A percentile compares a stretch with the other conserved stretches of the same genome.
Evolutionary conservation across 2,797 vertebrate species (phyloP).

Genomic region (Nyctibius grandis): DNA sequence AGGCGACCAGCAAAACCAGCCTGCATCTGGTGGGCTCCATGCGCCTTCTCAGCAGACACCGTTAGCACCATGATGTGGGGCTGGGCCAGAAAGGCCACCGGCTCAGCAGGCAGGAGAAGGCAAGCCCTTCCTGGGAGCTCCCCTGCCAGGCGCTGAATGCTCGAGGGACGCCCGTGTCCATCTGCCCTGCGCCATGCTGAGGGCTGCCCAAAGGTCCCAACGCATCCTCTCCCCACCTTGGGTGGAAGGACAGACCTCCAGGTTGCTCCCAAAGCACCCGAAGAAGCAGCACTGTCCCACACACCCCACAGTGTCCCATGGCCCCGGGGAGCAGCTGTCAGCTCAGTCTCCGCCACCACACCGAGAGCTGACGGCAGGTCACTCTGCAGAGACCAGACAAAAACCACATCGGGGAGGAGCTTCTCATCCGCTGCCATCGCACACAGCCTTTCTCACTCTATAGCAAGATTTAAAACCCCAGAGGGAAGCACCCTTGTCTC

Average conservation of each 20-base stretch:
- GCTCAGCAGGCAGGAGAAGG: neutral
- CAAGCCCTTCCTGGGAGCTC: neutral
- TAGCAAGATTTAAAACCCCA: neutral
- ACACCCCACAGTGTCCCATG: accelerated
- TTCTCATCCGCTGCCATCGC: neutral
- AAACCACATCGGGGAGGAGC: neutral
- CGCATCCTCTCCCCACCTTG: accelerated
- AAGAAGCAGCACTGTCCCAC: neutral
- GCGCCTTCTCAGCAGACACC: neutral
- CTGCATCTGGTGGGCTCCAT: neutral
- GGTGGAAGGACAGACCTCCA: neutral
- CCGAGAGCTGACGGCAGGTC: neutral
- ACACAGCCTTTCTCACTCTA: neutral
- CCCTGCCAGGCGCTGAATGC: neutral
- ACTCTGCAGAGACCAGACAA: neutral
- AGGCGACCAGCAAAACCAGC: neutral
- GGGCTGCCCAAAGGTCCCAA: accelerated
- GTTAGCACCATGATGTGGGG: neutral
- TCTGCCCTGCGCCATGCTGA: neutral
- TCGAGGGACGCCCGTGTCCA: accelerated
- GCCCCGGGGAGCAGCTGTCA: accelerated
- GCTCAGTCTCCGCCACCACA: neutral
- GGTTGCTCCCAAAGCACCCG: neutral
- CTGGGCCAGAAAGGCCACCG: neutral
- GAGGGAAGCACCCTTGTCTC: accelerated